Evolutionary conservation across 2,888 invertebrate species (phyloP).

Genomic region (Panopea generosa): DNA sequence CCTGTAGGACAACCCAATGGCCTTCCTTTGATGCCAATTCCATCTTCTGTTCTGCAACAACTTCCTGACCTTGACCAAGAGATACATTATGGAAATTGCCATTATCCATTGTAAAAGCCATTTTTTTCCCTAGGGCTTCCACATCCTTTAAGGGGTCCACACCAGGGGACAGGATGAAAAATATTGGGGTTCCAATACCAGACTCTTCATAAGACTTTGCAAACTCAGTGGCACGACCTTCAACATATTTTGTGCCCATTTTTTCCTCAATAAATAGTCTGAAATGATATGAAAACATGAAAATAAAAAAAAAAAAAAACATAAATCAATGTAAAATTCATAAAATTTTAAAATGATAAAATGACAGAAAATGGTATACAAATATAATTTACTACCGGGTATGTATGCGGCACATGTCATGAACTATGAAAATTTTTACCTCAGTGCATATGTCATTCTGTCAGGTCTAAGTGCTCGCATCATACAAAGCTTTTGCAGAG

Average conservation of each 20-base stretch:
- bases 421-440: no score
- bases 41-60: conserved; percentile 97
- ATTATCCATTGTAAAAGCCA: conserved; percentile 92
- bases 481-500: conserved; percentile 96
- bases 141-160: conserved; percentile 98
- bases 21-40: conserved; percentile 93
- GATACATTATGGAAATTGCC: conserved; percentile 97
- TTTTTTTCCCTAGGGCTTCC: conserved; percentile 93
- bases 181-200: conserved; percentile 96
- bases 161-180: conserved; percentile 98
- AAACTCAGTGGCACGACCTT: conserved; percentile 95
- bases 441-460: conserved; percentile 97
- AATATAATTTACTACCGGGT: no score
- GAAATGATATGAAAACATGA: conserved; percentile 71
- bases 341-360: no score
- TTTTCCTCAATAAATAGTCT: conserved; percentile 98
- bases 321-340: background rate
- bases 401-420: no score
- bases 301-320: background rate
- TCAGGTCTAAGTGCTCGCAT: conserved; percentile 96
- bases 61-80: conserved; percentile 96
- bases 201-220: conserved; percentile 97
- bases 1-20: conserved; percentile 97
- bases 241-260: conserved; percentile 95
- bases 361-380: no score